Conservation (phyloP, 2,113 vertebrate species). For the Perognathus longimembris region DNA sequence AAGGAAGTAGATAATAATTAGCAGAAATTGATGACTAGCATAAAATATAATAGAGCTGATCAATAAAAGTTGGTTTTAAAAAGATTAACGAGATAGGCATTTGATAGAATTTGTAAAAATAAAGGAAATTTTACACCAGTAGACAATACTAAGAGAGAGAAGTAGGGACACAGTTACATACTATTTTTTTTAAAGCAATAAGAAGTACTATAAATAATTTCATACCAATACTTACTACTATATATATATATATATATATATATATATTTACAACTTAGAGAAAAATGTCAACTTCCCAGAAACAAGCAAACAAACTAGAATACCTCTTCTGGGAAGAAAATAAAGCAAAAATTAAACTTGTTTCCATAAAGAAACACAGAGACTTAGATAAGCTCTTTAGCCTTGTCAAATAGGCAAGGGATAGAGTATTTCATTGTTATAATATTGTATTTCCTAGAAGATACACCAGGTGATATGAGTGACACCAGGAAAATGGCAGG, state of each 20-base stretch:
- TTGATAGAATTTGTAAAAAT: too few relatives aligned
- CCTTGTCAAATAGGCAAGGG: not conserved
- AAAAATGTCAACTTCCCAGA: not conserved
- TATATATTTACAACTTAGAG: not conserved
- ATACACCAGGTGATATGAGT: not conserved
- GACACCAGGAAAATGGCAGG: not conserved
- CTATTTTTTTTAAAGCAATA: too few relatives aligned
- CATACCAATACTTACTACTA: not conserved
- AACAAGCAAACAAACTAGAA: constrained; percentile 17
- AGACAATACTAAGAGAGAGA: too few relatives aligned
- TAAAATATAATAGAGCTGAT: too few relatives aligned
- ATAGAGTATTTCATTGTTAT: not conserved
- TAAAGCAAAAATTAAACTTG: not conserved
- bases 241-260: too few relatives aligned
- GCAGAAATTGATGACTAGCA: too few relatives aligned
- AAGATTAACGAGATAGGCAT: too few relatives aligned
- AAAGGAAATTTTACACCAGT: too few relatives aligned
- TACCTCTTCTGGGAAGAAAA: not conserved
- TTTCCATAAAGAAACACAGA: not conserved
- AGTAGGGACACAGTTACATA: too few relatives aligned
- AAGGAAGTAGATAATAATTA: too few relatives aligned
- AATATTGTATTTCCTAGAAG: not conserved
- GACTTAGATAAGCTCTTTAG: not conserved
- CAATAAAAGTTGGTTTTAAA: too few relatives aligned
- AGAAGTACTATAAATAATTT: not conserved